These are phyloP conservation scores for Poeciliopsis occidentalis DNA, from an alignment of 2,113 vertebrate genomes.

Conservation along the genomic window DNA sequence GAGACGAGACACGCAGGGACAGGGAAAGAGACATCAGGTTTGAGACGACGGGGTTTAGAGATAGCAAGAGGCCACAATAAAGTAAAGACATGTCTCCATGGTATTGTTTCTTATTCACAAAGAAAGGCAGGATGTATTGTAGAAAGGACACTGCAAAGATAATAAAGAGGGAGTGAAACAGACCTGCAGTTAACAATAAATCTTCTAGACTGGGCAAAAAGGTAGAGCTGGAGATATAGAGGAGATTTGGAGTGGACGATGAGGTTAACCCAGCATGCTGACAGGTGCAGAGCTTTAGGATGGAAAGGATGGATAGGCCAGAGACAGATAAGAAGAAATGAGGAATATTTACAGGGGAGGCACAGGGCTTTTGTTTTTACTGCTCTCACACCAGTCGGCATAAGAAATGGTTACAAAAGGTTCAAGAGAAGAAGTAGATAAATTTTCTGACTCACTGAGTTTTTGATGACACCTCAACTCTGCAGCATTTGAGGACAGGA, in stretches of 20 bases:
- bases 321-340: conserved; percentile 1
- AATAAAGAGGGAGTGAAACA: conserved; percentile 11
- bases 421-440: no score
- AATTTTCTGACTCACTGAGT: no score
- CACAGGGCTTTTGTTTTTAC: not conserved
- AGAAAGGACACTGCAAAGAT: conserved; percentile 12
- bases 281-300: conserved; percentile 33
- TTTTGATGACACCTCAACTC: no score
- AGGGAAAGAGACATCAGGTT: conserved; percentile 22
- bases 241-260: conserved; percentile 15
- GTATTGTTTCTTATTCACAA: not conserved
- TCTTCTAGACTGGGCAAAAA: conserved; percentile 23
- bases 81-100: conserved; percentile 3
- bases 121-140: conserved; percentile 3
- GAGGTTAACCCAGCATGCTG: conserved; percentile 14
- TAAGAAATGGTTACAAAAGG: no score
- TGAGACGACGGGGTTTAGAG: conserved; percentile 8
- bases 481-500: no score
- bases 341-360: conserved; percentile 33
- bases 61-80: conserved; percentile 7
- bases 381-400: no score
- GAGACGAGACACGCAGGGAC: conserved; percentile 20
- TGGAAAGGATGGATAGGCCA: conserved; percentile 3
- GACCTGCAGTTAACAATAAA: conserved; percentile 21
- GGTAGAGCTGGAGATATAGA: conserved; percentile 7